These are phyloP conservation scores for Phenganax marumi DNA, from an alignment of 92 coral and sea anemone genomes.

Conservation along the genomic window DNA sequence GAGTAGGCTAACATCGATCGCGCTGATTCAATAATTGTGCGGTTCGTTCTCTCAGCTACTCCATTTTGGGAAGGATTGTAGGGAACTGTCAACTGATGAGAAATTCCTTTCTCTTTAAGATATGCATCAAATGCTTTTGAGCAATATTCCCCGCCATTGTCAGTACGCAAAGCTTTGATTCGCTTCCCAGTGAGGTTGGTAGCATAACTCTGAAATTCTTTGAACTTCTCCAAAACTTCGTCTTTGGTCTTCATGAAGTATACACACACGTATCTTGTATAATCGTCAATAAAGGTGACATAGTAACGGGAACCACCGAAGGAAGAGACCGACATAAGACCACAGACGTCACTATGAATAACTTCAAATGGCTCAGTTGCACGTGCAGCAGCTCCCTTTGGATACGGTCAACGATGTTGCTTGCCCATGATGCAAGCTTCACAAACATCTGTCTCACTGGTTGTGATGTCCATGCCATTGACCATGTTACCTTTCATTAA, in stretches of 20 bases:
- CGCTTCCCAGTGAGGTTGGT: background rate
- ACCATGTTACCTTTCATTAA: constrained; percentile 32
- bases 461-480: constrained; percentile 7
- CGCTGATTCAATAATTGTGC: constrained; percentile 53
- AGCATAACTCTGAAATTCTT: too few relatives aligned
- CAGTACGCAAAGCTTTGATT: constrained; percentile 15
- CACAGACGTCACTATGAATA: constrained; percentile 45
- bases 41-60: constrained; percentile 50
- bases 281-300: constrained; percentile 45
- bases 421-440: background rate
- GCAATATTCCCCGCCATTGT: constrained; percentile 43
- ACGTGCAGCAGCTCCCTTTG: constrained; percentile 25
- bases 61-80: constrained; percentile 39
- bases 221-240: too few relatives aligned
- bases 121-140: constrained; percentile 27
- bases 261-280: constrained; percentile 33
- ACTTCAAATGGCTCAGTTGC: constrained; percentile 35
- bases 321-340: constrained; percentile 40
- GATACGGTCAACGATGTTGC: constrained; percentile 9
- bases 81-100: constrained; percentile 27
- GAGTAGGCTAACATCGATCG: constrained; percentile 62
- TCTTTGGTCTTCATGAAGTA: too few relatives aligned
- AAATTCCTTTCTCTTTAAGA: constrained; percentile 45
- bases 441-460: too few relatives aligned
- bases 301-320: constrained; percentile 44